phyloP scores from a whole-genome alignment of 2,888 invertebrate genomes.

The Drosophila putrida region DNA sequence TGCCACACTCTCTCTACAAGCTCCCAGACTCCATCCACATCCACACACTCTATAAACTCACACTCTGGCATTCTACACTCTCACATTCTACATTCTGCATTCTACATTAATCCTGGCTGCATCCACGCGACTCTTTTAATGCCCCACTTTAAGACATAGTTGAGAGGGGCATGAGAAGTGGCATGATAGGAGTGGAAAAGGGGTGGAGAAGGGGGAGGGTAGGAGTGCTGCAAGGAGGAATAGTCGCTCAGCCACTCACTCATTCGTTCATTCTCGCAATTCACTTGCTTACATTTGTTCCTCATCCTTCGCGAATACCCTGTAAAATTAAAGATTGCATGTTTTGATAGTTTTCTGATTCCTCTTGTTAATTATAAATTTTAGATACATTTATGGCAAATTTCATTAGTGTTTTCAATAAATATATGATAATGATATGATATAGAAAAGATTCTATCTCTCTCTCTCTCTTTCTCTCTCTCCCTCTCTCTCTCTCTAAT shows the following conservation, averaged over 20 bases:
- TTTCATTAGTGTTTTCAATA: too few relatives aligned
- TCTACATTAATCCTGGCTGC: conserved; percentile 33
- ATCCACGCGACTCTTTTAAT: conserved; percentile 45
- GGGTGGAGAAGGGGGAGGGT: background rate
- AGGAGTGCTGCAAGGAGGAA: conserved; percentile 10
- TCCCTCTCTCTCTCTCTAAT: too few relatives aligned
- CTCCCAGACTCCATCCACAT: background rate
- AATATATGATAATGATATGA: too few relatives aligned
- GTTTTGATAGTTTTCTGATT: background rate
- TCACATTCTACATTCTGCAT: conserved; percentile 20
- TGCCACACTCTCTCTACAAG: conserved; percentile 4
- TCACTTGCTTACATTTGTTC: conserved; percentile 41
- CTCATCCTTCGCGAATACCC: conserved; percentile 10
- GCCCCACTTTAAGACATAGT: conserved; percentile 43
- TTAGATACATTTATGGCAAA: background rate
- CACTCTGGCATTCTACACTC: conserved; percentile 29
- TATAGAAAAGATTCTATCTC: too few relatives aligned
- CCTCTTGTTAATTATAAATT: background rate
- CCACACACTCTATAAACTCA: conserved; percentile 4
- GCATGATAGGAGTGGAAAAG: background rate
- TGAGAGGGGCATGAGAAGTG: background rate
- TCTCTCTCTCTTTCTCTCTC: background rate
- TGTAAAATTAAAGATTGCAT: background rate
- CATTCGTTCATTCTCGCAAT: conserved; percentile 55
- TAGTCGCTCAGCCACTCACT: conserved; percentile 42